Conservation (phyloP, 2,797 vertebrate species). For the Danio albolineatus region DNA sequence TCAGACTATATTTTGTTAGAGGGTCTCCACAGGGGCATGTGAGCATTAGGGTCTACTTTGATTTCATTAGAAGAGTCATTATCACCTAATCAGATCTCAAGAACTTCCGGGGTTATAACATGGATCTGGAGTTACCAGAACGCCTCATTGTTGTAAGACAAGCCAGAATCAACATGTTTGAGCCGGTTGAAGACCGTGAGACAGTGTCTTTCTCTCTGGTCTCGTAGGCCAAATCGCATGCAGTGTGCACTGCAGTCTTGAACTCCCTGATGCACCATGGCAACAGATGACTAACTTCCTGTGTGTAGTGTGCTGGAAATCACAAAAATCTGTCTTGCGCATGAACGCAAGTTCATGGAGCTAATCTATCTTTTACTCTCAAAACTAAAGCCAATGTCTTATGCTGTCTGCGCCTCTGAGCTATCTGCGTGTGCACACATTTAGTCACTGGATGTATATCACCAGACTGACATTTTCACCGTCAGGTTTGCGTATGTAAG, state of each 20-base stretch:
- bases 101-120: neutral
- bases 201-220: constrained; percentile 14
- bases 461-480: constrained; percentile 27
- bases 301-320: constrained; percentile 42
- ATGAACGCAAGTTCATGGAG: neutral
- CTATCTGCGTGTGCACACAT: constrained; percentile 18
- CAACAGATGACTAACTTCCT: constrained; percentile 52
- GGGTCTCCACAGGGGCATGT: constrained; percentile 15
- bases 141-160: neutral
- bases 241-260: constrained; percentile 14
- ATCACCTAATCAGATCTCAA: neutral
- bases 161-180: constrained; percentile 17
- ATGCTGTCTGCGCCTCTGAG: constrained; percentile 12
- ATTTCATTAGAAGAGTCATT: constrained; percentile 17
- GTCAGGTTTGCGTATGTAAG: constrained; percentile 24
- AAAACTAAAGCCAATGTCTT: neutral
- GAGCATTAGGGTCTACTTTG: constrained; percentile 16
- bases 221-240: constrained; percentile 27
- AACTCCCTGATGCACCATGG: constrained; percentile 47
- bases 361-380: constrained; percentile 3
- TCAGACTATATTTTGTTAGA: constrained; percentile 20
- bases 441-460: constrained; percentile 24
- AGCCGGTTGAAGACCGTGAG: constrained; percentile 6
- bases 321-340: constrained; percentile 1
- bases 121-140: neutral